These are phyloP conservation scores for Microplitis manilae DNA, from an alignment of 2,888 invertebrate species.

Conservation along the genomic window DNA sequence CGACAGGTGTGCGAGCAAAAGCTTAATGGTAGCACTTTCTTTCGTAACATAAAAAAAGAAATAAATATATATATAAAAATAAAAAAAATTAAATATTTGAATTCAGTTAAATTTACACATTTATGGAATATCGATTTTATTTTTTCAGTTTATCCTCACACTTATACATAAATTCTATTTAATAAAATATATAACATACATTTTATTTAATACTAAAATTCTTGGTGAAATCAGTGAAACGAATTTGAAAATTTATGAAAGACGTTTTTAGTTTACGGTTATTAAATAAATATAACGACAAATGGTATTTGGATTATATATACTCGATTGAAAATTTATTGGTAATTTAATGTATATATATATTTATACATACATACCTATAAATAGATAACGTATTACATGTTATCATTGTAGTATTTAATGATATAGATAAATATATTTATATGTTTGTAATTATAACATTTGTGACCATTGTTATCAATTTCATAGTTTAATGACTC, in stretches of 20 bases:
- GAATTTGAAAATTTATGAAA: neutral
- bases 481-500: neutral
- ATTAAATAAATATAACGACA: neutral
- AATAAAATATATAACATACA: conserved; percentile 23
- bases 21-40: conserved; percentile 31
- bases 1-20: conserved; percentile 21
- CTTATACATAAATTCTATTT: conserved; percentile 53
- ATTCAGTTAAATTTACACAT: conserved; percentile 65
- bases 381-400: neutral
- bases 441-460: neutral
- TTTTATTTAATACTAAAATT: neutral
- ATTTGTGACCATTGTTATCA: neutral
- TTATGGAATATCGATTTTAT: conserved; percentile 66
- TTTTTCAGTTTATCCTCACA: conserved; percentile 28
- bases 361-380: neutral
- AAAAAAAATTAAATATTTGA: conserved; percentile 49
- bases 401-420: neutral
- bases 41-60: conserved; percentile 24
- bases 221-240: conserved; percentile 6
- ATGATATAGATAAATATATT: neutral
- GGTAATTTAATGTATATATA: neutral
- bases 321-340: neutral
- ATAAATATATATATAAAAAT: neutral
- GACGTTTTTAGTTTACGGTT: neutral
- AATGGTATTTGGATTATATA: neutral